Evolutionary conservation across 1,140 invertebrate species (phyloP), one percentile per base, ranked within the genome.

Genomic region (Tyrophagus putrescentiae): DNA sequence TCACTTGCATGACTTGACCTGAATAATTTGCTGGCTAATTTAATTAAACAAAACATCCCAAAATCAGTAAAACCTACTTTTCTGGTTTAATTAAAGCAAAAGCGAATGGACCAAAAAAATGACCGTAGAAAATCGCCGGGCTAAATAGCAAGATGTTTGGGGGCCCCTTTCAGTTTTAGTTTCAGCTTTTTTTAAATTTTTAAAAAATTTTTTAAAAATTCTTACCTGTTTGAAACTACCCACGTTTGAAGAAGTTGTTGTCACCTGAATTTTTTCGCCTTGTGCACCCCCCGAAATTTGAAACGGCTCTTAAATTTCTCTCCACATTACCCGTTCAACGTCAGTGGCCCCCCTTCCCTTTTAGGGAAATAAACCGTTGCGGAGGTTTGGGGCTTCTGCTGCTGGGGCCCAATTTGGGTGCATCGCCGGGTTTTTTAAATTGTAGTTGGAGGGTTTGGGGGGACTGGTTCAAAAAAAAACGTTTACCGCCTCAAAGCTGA

Each of bases 291-390:
- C 18, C 57, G 34, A 59, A 59, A 45, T 1, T 28, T n/a, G n/a
- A 7, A 11, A 25, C 29, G 21, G 57, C 41, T 45, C 50, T 32
- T 3, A 45, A 45, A 59, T 59, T 59, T 4, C 39, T 44, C 13
- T 42, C 28, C 11, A 59, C 39, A 45, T 44, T 59, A 59, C 57
- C n/a, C n/a, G n/a, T 48, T 48, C 57, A 59, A 21, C 31, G 45
- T 48, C 18, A 48, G 31, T n/a, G n/a, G n/a, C n/a, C n/a, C n/a
- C n/a, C n/a, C n/a, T n/a, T n/a, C n/a, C n/a, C n/a, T n/a, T n/a
- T n/a, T n/a, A n/a, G n/a, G n/a, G n/a, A n/a, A n/a, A n/a, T n/a
- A n/a, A n/a, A n/a, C n/a, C n/a, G n/a, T n/a, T n/a, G n/a, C n/a
- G n/a, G n/a, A n/a, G n/a, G n/a, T n/a, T n/a, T n/a, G n/a, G n/a